Evolutionary conservation across 2,797 vertebrate genomes (phyloP).

Genomic region (Sebastes minor): DNA sequence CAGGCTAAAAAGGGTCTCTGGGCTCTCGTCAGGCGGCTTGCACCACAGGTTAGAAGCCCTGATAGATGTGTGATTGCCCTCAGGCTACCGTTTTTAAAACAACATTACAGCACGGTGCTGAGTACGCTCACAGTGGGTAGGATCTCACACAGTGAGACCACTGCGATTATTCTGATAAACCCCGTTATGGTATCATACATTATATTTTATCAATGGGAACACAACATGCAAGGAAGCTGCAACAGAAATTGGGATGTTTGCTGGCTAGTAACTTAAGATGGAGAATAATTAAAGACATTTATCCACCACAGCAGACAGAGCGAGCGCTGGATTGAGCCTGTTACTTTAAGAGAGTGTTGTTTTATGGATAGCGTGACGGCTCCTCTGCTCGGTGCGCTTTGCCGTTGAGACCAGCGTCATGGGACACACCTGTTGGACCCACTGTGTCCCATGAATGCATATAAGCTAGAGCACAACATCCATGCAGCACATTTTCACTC

Average conservation of each 20-base stretch:
- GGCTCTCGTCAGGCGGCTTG: neutral
- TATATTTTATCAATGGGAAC: neutral
- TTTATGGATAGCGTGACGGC: no score
- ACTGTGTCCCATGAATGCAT: neutral
- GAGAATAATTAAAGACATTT: no score
- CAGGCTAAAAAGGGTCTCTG: neutral
- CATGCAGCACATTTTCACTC: neutral
- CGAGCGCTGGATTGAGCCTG: no score
- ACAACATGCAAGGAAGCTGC: neutral
- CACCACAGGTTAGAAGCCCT: conserved; percentile 6
- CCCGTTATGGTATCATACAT: neutral
- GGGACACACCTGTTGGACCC: neutral
- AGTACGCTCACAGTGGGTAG: neutral
- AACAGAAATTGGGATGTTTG: neutral
- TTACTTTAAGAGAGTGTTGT: no score
- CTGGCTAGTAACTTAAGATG: neutral
- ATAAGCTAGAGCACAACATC: neutral
- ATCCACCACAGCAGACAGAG: no score
- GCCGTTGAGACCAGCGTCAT: neutral
- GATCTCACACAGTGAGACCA: neutral
- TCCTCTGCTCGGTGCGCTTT: neutral
- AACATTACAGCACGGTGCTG: neutral
- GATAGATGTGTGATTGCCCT: neutral
- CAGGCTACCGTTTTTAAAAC: conserved; percentile 8
- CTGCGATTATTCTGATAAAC: neutral